Evolutionary conservation across 2,888 invertebrate genomes (phyloP).

Genomic region (Aphidius colemani): DNA sequence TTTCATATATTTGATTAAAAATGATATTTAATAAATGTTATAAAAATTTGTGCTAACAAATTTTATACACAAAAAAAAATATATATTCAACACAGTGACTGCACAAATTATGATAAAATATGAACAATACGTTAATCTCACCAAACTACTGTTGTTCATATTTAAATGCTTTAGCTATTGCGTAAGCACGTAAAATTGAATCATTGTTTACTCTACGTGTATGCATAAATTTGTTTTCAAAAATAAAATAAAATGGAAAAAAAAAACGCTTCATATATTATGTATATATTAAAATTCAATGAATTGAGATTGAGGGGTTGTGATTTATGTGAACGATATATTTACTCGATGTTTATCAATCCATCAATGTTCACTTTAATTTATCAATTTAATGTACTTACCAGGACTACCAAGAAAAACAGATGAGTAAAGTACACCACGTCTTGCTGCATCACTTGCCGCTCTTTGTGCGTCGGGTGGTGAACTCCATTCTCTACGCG

Average conservation of each 20-base stretch:
- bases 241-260: background rate
- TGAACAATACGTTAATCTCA: constrained; percentile 43
- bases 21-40: too few species aligned
- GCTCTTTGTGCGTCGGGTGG: constrained; percentile 79
- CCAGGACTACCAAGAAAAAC: constrained; percentile 92
- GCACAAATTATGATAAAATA: constrained; percentile 53
- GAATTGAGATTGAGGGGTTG: background rate
- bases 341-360: constrained; percentile 23
- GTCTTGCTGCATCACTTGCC: constrained; percentile 74
- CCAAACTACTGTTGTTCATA: too few species aligned
- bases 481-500: constrained; percentile 87
- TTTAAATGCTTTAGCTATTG: background rate
- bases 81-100: constrained; percentile 56
- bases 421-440: constrained; percentile 86
- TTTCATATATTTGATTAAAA: too few species aligned
- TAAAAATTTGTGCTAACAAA: too few species aligned
- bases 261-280: background rate
- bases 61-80: constrained; percentile 34
- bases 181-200: constrained; percentile 3
- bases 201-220: background rate
- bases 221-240: constrained; percentile 2
- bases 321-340: constrained; percentile 1
- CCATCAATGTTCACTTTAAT: constrained; percentile 25
- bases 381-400: constrained; percentile 60
- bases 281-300: constrained; percentile 6